Base-by-base conservation (phyloP, 2,113 vertebrate species). In the Castor canadensis region DNA sequence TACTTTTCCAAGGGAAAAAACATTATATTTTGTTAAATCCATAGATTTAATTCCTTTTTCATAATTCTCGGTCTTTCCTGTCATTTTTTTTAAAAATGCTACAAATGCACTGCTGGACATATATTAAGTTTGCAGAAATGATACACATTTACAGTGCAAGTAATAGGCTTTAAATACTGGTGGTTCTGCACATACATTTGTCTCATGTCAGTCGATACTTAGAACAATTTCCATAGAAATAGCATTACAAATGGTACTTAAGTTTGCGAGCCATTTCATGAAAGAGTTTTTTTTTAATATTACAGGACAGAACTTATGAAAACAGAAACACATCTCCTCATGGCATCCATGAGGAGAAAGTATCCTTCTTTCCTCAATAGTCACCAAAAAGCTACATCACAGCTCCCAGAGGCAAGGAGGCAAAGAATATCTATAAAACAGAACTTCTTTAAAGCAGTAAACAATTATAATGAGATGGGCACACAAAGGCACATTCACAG, bases 281-380 rank as follows among this genome's bases (percentile, higher is more conserved):
- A 84, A 87, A 75, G 19, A 3, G 17, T 94, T 79, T 12, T 35
- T 84, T 45, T 94, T 87, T 62, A 82, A 17, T 81, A 89, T 95
- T 66, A 35, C 20, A 45, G 15, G 10, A 43, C 17, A 77, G 71
- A 83, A 80, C 8, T 52, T 20, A 35, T 5, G 84, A 79, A 75
- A 90, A 58, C 32, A 94, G 38, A 83, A 87, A 62, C 40, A 54
- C 22, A 56, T 86, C 12, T 62, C n/a, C 13, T 67, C 2, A 72
- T 52, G 26, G 47, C 9, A 52, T 38, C 17, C 43, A 26, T 40
- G 9, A 95, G 20, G 7, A 26, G 64, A 76, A 73, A 38, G 7
- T 40, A 13, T 10, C 66, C 32, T 58, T 32, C 7, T 11, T 81
- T 19, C 3, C 6, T 8, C 1, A 38, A 45, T 35, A 77, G 24